These are phyloP conservation scores for Kradibia gibbosae DNA, from an alignment of 1,140 invertebrate genomes.

Conservation along the genomic window DNA sequence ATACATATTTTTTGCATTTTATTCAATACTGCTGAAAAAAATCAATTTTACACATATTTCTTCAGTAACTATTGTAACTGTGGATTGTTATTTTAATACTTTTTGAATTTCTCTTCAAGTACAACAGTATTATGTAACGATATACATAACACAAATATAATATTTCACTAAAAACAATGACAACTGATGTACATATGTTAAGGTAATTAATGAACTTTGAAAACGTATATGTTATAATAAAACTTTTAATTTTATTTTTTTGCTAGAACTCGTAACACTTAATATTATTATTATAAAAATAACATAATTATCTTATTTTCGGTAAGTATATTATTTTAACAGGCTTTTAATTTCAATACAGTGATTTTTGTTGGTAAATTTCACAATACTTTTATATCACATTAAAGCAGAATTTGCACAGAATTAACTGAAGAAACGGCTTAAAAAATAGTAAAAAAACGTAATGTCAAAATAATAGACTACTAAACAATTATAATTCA, in stretches of 20 bases:
- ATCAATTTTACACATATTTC: neutral
- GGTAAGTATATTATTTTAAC: neutral
- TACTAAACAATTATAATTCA: neutral
- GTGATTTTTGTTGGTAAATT: too few species aligned
- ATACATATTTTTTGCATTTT: neutral
- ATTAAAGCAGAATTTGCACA: neutral
- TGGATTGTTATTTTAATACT: neutral
- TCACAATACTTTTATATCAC: too few species aligned
- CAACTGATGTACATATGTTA: neutral
- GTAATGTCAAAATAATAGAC: neutral
- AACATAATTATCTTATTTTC: constrained; percentile 5
- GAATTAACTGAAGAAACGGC: neutral
- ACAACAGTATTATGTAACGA: neutral
- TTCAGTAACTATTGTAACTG: neutral
- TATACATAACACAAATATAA: neutral
- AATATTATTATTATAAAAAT: neutral
- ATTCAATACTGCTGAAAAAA: neutral
- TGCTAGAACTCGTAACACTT: neutral
- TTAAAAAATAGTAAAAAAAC: too few species aligned
- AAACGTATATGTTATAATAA: neutral
- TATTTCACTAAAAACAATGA: neutral
- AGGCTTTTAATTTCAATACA: neutral
- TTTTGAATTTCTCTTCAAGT: neutral
- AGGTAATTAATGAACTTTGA: neutral
- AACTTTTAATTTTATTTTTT: neutral